phyloP scores from a whole-genome alignment of 2,113 vertebrate genomes.

The Chroicocephalus ridibundus region DNA sequence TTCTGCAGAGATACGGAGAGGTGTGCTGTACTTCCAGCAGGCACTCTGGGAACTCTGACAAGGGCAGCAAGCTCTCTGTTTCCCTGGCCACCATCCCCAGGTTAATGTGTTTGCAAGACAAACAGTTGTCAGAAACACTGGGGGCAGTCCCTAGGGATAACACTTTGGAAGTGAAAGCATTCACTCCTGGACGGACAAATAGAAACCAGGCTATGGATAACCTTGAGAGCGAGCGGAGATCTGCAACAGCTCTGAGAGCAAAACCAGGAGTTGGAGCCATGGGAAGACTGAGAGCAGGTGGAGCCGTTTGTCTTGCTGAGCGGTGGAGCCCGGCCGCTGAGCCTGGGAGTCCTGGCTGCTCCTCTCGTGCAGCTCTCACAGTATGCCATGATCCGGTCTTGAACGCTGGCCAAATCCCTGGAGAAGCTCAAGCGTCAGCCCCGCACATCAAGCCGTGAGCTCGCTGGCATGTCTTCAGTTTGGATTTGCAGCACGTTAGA shows the following conservation, averaged over 20 bases:
- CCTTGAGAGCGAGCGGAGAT: not conserved
- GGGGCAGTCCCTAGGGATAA: not conserved
- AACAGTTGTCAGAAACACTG: not conserved
- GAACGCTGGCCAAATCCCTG: not conserved
- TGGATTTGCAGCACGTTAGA: not conserved
- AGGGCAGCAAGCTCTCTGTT: not conserved
- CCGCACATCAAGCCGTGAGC: not conserved
- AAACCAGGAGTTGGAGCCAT: not conserved
- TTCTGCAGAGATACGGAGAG: not conserved
- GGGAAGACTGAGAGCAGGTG: not conserved
- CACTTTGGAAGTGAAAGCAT: not conserved
- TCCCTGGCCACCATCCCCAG: not conserved
- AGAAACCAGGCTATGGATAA: not conserved
- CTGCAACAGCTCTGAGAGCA: not conserved
- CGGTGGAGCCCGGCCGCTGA: not conserved
- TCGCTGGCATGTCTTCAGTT: not conserved
- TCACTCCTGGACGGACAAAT: not conserved
- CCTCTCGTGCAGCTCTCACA: rapidly evolving
- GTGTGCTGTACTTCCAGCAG: not conserved
- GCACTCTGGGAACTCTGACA: not conserved
- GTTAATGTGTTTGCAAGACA: not conserved
- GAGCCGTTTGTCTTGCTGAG: not conserved
- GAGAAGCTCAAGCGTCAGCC: not conserved
- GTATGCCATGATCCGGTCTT: not conserved
- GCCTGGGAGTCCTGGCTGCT: not conserved